Evolutionary conservation across 1,140 invertebrate species (phyloP).

Genomic region (Armadillidium nasatum): DNA sequence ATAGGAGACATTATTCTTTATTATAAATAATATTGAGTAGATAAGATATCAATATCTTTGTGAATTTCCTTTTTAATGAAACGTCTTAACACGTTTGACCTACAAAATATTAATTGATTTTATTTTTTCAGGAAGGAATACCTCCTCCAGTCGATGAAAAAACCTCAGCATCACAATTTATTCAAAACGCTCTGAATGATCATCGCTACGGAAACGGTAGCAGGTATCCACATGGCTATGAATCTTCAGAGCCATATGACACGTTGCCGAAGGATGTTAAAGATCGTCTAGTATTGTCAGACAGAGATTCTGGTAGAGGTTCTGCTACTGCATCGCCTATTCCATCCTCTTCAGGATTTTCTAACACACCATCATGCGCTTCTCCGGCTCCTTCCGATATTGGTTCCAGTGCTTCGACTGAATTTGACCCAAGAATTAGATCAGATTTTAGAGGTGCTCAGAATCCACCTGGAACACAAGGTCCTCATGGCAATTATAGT

Average conservation of each 20-base stretch:
- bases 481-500: background rate
- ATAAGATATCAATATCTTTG: no score
- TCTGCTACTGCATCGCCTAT: constrained; percentile 12
- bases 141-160: background rate
- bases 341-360: constrained; percentile 30
- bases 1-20: no score
- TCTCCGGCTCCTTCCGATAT: constrained; percentile 41
- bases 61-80: no score
- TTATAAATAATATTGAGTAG: no score
- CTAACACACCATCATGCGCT: constrained; percentile 34
- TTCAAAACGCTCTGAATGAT: background rate
- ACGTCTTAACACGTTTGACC: no score
- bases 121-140: background rate
- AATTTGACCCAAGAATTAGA: constrained; percentile 36
- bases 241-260: constrained; percentile 34
- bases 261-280: constrained; percentile 36
- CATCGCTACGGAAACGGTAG: constrained; percentile 13
- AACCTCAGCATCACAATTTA: background rate
- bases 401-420: constrained; percentile 38
- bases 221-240: constrained; percentile 33
- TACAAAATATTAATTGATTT: background rate
- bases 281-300: constrained; percentile 35
- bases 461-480: constrained; percentile 2
- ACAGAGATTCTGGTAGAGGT: background rate
- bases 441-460: constrained; percentile 2